phyloP scores from a whole-genome alignment of 2,888 invertebrate genomes.

The Perithous albicinctus region DNA sequence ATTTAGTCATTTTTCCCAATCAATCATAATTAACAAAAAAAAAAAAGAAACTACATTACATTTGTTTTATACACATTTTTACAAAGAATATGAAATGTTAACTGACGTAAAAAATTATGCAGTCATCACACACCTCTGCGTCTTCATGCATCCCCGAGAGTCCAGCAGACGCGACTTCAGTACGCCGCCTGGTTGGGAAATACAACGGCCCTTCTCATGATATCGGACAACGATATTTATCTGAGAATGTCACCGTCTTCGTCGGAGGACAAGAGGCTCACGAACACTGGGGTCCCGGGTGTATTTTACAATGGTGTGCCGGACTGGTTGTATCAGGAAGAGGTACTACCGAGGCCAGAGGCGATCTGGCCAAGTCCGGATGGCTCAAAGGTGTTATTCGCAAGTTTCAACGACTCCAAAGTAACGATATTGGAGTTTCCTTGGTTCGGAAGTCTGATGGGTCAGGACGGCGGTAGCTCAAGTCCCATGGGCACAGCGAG shows the following conservation, averaged over 20 bases:
- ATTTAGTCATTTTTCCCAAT: too few relatives aligned
- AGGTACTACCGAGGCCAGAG: constrained; percentile 92
- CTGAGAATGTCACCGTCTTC: constrained; percentile 90
- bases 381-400: constrained; percentile 93
- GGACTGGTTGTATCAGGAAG: constrained; percentile 99
- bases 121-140: constrained; percentile 94
- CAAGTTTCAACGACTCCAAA: constrained; percentile 92
- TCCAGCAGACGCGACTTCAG: constrained; percentile 91
- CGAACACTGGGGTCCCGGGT: constrained; percentile 91
- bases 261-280: constrained; percentile 88
- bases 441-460: constrained; percentile 89
- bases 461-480: constrained; percentile 84
- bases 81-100: neutral
- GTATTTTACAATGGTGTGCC: constrained; percentile 96
- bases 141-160: constrained; percentile 90
- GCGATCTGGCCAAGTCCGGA: constrained; percentile 94
- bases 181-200: constrained; percentile 94
- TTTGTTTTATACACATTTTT: neutral
- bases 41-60: neutral
- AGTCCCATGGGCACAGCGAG: constrained; percentile 85
- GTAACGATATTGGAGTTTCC: constrained; percentile 87
- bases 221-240: constrained; percentile 96
- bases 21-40: too few relatives aligned
- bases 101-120: neutral
- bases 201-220: constrained; percentile 91